Percentiles rank a stretch among this genome's conserved stretches.
These are phyloP conservation scores for Cyprinus carpio DNA, from an alignment of 2,113 vertebrate species.

Conservation along the genomic window DNA sequence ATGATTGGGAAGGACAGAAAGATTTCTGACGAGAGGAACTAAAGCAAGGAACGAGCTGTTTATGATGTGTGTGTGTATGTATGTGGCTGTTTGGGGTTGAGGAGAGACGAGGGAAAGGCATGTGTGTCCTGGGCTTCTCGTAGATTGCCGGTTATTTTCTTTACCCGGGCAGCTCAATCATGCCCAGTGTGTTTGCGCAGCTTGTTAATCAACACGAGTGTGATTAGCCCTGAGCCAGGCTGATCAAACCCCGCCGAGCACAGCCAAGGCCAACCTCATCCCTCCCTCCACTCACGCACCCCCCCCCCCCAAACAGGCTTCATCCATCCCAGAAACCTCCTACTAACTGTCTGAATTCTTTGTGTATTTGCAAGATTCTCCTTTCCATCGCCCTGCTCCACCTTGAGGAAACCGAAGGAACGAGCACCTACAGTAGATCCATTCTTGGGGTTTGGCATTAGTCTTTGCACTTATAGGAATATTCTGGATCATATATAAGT, in stretches of 20 bases:
- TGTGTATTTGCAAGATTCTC: slow-evolving; percentile 7
- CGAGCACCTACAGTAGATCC: not conserved
- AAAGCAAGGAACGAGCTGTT: not conserved
- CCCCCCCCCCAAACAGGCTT: not conserved
- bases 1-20: slow-evolving; percentile 21
- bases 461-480: not conserved
- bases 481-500: not conserved
- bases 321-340: slow-evolving; percentile 34
- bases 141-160: slow-evolving; percentile 63
- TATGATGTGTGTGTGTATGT: slow-evolving; percentile 38
- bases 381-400: slow-evolving; percentile 23
- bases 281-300: not conserved
- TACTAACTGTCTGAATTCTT: slow-evolving; percentile 13
- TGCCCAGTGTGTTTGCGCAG: slow-evolving; percentile 61
- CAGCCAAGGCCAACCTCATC: slow-evolving; percentile 47
- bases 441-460: not conserved
- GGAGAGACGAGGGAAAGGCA: slow-evolving; percentile 33
- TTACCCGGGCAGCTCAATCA: slow-evolving; percentile 62
- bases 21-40: slow-evolving; percentile 16
- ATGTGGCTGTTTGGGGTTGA: slow-evolving; percentile 34
- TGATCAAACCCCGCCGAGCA: slow-evolving; percentile 58
- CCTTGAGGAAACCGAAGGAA: slow-evolving; percentile 32
- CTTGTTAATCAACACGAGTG: slow-evolving; percentile 65
- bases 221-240: slow-evolving; percentile 59
- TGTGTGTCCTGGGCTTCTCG: slow-evolving; percentile 52